phyloP scores from a whole-genome alignment of 1,140 invertebrate species.

The Pseudomyrmex flavicornis region DNA sequence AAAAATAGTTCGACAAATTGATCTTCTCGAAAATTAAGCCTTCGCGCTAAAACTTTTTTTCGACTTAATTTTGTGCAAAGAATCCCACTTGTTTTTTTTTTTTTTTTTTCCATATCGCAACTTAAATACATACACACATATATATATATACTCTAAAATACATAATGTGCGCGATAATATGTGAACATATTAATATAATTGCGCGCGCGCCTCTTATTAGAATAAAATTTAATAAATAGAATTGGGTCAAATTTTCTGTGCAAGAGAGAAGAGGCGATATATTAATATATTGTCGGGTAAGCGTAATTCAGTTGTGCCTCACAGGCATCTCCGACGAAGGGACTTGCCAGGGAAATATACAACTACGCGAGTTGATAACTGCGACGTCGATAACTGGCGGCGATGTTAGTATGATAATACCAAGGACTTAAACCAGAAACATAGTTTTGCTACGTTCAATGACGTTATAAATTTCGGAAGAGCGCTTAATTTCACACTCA shows the following conservation, averaged over 20 bases:
- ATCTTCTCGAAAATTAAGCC: conserved; percentile 17
- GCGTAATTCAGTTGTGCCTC: conserved; percentile 30
- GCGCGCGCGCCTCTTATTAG: neutral
- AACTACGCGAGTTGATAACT: conserved; percentile 47
- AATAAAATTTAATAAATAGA: conserved; percentile 21
- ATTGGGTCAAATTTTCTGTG: conserved; percentile 12
- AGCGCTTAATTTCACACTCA: conserved; percentile 17
- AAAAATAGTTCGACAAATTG: neutral
- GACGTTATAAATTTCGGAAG: conserved; percentile 25
- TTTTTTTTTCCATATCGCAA: no score
- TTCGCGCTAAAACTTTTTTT: neutral
- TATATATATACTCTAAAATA: neutral
- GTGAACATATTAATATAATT: conserved; percentile 10
- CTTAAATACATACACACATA: neutral
- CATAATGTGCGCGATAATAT: conserved; percentile 8
- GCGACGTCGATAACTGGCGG: conserved; percentile 8
- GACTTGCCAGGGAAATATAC: conserved; percentile 37
- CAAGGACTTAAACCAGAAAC: neutral
- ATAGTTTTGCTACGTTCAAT: conserved; percentile 20
- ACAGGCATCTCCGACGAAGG: conserved; percentile 20
- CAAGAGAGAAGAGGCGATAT: neutral
- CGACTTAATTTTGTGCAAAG: no score
- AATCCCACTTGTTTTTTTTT: no score
- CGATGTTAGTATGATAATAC: conserved; percentile 57
- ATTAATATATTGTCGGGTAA: conserved; percentile 29